phyloP scores from a whole-genome alignment of 2,113 vertebrate species.

The Crotalus helleri region DNA sequence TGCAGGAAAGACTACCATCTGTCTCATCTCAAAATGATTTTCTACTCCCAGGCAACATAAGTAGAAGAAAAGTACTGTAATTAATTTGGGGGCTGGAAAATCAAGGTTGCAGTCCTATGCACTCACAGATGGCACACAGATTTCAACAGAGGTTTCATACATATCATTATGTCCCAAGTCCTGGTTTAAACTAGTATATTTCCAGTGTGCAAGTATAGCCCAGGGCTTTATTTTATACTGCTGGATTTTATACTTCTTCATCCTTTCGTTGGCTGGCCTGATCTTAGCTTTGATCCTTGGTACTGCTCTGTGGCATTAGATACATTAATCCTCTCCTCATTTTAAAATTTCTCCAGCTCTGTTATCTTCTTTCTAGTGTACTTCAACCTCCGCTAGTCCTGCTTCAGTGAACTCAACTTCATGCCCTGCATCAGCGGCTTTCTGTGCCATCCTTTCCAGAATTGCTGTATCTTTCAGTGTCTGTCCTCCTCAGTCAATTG shows the following conservation, averaged over 20 bases:
- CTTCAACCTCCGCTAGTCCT: slow-evolving; percentile 4
- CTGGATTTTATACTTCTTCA: neutral
- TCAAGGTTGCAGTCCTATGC: neutral
- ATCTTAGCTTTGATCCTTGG: neutral
- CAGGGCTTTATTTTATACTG: neutral
- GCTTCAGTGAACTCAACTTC: slow-evolving; percentile 31
- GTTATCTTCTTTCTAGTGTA: slow-evolving; percentile 22
- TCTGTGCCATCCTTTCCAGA: slow-evolving; percentile 15
- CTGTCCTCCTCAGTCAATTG: slow-evolving; percentile 14
- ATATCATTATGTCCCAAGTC: neutral
- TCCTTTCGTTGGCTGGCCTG: neutral
- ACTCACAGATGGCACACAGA: neutral
- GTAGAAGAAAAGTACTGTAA: neutral
- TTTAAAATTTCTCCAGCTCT: slow-evolving; percentile 7
- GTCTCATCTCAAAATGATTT: neutral
- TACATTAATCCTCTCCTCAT: slow-evolving; percentile 15
- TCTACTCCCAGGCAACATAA: neutral
- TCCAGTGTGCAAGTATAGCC: neutral
- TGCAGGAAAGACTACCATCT: neutral
- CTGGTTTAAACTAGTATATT: neutral
- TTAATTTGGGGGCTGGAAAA: neutral
- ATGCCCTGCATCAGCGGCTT: slow-evolving; percentile 21
- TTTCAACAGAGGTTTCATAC: neutral
- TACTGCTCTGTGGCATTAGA: neutral
- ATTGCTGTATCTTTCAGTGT: slow-evolving; percentile 3